Evolutionary conservation across 2,113 vertebrate species (phyloP).

Genomic region (Alces alces): DNA sequence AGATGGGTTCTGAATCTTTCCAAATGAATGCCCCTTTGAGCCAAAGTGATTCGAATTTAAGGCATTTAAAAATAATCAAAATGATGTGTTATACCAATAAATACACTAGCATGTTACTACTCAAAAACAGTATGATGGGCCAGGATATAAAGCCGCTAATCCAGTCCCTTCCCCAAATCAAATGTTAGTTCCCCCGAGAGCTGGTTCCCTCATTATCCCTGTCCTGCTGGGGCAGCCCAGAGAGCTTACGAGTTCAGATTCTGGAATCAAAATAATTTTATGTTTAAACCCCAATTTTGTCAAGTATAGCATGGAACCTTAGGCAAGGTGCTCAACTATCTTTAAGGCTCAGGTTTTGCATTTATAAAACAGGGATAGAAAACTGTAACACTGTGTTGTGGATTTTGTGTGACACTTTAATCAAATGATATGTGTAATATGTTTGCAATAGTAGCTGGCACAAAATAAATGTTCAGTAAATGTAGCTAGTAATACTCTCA

Average conservation of each 20-base stretch:
- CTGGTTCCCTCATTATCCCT: neutral
- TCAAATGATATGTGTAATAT: neutral
- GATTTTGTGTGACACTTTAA: neutral
- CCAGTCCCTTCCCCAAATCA: neutral
- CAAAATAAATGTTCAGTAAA: neutral
- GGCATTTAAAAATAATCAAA: neutral
- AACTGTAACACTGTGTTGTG: neutral
- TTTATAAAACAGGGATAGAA: neutral
- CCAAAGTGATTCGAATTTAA: neutral
- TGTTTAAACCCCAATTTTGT: neutral
- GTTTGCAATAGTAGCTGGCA: neutral
- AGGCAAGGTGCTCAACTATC: neutral
- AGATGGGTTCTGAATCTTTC: neutral
- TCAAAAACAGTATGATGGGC: neutral
- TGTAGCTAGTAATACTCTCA: neutral
- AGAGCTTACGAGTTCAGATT: neutral
- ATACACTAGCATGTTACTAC: neutral
- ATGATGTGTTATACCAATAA: neutral
- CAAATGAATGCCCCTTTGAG: neutral
- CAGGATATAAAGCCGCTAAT: neutral
- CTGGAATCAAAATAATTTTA: neutral
- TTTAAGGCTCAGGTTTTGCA: neutral
- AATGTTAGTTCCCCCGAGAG: neutral
- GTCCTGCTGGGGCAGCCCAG: neutral
- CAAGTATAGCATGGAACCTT: neutral